These are phyloP conservation scores for Pristis pectinata DNA, from an alignment of 2,797 vertebrate genomes.

Conservation along the genomic window DNA sequence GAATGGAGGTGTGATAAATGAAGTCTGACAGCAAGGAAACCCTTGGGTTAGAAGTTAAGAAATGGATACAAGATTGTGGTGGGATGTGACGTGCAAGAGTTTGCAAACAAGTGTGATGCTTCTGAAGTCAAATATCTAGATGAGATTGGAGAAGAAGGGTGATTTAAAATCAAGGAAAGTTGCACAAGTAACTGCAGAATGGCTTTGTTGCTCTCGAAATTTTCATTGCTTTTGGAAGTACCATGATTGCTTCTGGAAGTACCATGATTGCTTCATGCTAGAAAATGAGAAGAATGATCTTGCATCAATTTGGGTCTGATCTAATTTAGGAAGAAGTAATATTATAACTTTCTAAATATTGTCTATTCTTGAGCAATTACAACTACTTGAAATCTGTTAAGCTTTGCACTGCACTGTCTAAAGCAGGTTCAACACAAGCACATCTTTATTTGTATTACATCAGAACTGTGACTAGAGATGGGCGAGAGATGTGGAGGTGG, in stretches of 20 bases:
- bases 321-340: too few relatives aligned
- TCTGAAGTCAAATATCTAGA: background rate
- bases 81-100: background rate
- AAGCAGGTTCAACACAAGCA: background rate
- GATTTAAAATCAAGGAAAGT: background rate
- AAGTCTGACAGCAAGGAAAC: background rate
- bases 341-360: background rate
- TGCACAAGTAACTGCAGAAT: background rate
- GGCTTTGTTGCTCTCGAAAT: too few relatives aligned
- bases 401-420: too few relatives aligned
- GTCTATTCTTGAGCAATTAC: background rate
- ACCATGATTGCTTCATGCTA: too few relatives aligned
- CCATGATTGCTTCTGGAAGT: background rate
- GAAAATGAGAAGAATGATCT: background rate
- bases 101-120: background rate
- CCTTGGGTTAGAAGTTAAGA: background rate
- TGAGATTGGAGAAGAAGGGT: background rate
- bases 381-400: background rate
- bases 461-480: too few relatives aligned
- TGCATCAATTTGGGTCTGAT: background rate
- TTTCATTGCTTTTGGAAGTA: background rate
- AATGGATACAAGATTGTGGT: background rate
- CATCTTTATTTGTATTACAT: background rate
- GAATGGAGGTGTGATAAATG: too few relatives aligned
- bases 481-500: too few relatives aligned